Percentiles rank a stretch among this genome's conserved stretches.
Conservation (phyloP, 2,797 vertebrate genomes). For the Pachyuromys duprasi region DNA sequence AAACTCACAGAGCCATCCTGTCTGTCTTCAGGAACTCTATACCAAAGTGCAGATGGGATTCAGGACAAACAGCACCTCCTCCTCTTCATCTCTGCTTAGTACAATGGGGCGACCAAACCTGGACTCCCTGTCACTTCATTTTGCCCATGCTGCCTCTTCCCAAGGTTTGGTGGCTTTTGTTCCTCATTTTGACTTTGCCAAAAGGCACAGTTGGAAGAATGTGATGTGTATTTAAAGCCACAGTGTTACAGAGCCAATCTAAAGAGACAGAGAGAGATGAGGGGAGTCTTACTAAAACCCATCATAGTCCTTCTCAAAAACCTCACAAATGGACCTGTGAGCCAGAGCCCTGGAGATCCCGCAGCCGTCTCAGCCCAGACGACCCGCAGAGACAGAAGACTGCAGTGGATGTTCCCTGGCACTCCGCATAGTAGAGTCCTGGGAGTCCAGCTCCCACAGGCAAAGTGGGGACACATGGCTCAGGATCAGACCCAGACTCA, state of each 20-base stretch:
- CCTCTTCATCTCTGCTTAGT: not conserved
- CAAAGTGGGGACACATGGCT: not conserved
- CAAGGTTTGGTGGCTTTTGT: slow-evolving; percentile 18
- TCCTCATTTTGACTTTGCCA: slow-evolving; percentile 50
- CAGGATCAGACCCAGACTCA: not conserved
- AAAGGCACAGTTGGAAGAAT: slow-evolving; percentile 58
- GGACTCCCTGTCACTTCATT: slow-evolving; percentile 1
- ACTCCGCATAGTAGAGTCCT: not conserved
- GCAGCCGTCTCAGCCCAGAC: slow-evolving; percentile 9
- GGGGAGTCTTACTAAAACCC: slow-evolving; percentile 67
- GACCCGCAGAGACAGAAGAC: not conserved
- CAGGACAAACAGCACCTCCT: not conserved
- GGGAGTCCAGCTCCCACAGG: not conserved
- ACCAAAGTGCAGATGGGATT: not conserved
- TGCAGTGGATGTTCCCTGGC: not conserved
- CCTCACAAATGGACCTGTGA: slow-evolving; percentile 42
- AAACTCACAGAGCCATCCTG: slow-evolving; percentile 1
- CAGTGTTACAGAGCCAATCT: slow-evolving; percentile 35
- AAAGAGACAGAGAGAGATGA: slow-evolving; percentile 11
- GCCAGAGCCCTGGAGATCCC: not conserved
- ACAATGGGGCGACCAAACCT: not conserved
- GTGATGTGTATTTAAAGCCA: slow-evolving; percentile 69
- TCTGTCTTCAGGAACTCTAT: not conserved
- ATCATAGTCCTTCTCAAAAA: slow-evolving; percentile 69
- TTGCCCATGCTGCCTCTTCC: slow-evolving; percentile 4